A percentile compares a stretch with the other conserved stretches of the same genome.
phyloP scores from a whole-genome alignment of 2,797 vertebrate species.

The Cossypha niveicapilla region DNA sequence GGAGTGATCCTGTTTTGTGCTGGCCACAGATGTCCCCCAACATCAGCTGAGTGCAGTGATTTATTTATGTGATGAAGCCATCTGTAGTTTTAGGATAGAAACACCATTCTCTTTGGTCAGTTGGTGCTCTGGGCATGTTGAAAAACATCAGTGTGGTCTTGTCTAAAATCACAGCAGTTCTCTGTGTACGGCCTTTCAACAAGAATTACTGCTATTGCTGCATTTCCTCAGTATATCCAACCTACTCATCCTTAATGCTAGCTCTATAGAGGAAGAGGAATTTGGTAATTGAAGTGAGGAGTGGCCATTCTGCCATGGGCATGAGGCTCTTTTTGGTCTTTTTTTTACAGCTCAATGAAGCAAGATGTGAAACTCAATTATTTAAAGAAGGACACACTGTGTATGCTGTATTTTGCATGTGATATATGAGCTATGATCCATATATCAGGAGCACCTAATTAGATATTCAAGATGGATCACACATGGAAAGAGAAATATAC shows the following conservation, averaged over 20 bases:
- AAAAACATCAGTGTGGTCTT: neutral
- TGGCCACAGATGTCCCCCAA: neutral
- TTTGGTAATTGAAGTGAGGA: neutral
- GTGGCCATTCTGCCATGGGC: neutral
- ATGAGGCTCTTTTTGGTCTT: neutral
- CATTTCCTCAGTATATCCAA: neutral
- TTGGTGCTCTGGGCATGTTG: neutral
- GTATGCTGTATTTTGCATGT: neutral
- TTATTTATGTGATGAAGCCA: neutral
- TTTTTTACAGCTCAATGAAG: neutral
- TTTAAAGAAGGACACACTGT: neutral
- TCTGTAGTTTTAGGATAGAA: neutral
- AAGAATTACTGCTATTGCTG: neutral
- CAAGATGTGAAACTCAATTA: neutral
- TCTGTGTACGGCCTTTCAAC: neutral
- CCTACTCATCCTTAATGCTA: neutral
- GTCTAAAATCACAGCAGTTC: neutral
- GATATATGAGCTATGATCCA: neutral
- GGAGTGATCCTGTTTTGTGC: neutral
- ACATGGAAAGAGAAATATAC: slow-evolving; percentile 35
- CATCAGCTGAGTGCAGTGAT: neutral
- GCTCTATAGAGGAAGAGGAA: neutral
- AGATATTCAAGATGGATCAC: slow-evolving; percentile 50
- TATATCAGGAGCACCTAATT: slow-evolving; percentile 9
- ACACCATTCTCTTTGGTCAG: neutral